Conservation (phyloP, 1,140 invertebrate species). For the Ceratosolen solmsi region DNA sequence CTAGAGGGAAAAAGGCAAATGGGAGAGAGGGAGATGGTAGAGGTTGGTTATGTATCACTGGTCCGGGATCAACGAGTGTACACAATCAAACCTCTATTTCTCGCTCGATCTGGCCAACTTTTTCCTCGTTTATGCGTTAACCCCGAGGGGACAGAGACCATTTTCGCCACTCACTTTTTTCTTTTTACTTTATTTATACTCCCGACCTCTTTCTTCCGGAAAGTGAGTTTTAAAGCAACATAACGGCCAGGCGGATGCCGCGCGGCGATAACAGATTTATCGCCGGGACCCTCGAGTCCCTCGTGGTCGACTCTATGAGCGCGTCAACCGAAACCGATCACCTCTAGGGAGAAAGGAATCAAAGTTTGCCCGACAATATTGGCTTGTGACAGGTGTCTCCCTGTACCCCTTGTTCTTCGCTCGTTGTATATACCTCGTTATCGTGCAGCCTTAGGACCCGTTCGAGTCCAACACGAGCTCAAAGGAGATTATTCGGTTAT, state of each 20-base stretch:
- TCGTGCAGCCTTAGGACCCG: neutral
- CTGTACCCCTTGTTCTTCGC: neutral
- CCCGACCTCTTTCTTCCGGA: slow-evolving; percentile 8
- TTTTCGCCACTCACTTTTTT: slow-evolving; percentile 16
- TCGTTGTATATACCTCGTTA: neutral
- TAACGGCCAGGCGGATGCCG: neutral
- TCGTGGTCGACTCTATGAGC: slow-evolving; percentile 16
- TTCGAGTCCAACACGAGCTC: neutral
- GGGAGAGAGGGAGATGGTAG: neutral
- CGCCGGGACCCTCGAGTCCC: slow-evolving; percentile 1
- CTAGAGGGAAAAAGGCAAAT: neutral
- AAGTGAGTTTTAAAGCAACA: slow-evolving; percentile 24
- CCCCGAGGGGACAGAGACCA: slow-evolving; percentile 13
- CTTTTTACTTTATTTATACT: slow-evolving; percentile 10
- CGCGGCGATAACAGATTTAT: slow-evolving; percentile 30
- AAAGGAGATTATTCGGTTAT: neutral
- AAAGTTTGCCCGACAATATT: slow-evolving; percentile 34
- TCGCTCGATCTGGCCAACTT: slow-evolving; percentile 33
- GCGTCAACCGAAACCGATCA: slow-evolving; percentile 26
- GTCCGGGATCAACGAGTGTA: neutral
- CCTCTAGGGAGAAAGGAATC: slow-evolving; percentile 34
- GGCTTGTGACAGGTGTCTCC: slow-evolving; percentile 20
- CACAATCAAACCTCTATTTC: slow-evolving; percentile 34
- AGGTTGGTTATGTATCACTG: neutral
- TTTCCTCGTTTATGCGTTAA: slow-evolving; percentile 26